phyloP scores from a whole-genome alignment of 2,113 vertebrate species.

The Cygnus buccinator region DNA sequence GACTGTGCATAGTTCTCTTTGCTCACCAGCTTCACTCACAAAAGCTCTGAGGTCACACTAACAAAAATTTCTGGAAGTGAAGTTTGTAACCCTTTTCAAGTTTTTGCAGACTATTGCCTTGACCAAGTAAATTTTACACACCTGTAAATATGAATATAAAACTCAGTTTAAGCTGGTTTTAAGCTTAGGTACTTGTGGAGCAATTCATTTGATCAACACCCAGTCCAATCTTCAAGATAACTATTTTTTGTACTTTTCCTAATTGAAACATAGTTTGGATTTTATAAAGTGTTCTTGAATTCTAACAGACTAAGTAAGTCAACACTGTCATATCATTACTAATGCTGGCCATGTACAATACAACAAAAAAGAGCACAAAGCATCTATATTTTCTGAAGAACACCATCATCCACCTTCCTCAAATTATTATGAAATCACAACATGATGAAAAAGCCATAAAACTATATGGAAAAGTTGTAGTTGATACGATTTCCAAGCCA shows the following conservation, averaged over 20 bases:
- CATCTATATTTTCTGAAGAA: background rate
- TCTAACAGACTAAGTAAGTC: background rate
- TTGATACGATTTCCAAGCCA: background rate
- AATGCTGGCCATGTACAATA: background rate
- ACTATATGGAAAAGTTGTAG: background rate
- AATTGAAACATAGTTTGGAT: background rate
- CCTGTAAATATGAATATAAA: background rate
- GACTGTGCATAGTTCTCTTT: background rate
- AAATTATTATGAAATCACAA: background rate
- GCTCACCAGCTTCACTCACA: background rate
- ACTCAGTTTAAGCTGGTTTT: background rate
- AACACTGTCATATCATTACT: background rate
- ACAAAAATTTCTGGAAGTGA: background rate
- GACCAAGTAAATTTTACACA: background rate
- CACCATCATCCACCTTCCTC: background rate
- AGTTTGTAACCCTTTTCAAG: background rate
- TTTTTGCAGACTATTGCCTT: conserved; percentile 7
- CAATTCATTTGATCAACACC: background rate
- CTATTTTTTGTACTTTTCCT: background rate
- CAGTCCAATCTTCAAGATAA: background rate
- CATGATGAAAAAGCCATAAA: background rate
- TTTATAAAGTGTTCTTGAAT: background rate
- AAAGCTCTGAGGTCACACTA: background rate
- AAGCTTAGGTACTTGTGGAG: background rate
- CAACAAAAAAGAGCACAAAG: background rate